These are phyloP conservation scores for Darevskia nairensis DNA, from an alignment of 2,797 vertebrate genomes.

Conservation along the genomic window DNA sequence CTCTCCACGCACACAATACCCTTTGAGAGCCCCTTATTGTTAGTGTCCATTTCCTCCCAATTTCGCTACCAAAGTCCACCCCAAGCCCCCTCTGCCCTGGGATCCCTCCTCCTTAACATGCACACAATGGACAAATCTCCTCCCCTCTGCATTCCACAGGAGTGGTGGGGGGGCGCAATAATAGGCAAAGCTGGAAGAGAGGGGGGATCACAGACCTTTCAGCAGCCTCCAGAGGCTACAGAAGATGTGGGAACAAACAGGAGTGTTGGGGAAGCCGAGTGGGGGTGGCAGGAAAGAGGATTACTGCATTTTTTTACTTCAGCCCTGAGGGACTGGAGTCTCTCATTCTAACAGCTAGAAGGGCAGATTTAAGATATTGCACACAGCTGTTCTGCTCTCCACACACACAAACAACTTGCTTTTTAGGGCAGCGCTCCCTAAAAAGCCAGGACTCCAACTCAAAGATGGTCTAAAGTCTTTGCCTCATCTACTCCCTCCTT, in stretches of 20 bases:
- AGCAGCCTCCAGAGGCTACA: too few species aligned
- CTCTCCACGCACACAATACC: conserved; percentile 2
- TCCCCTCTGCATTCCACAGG: background rate
- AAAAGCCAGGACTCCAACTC: background rate
- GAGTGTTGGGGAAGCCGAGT: too few species aligned
- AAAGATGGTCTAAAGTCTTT: background rate
- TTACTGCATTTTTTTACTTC: conserved; percentile 4
- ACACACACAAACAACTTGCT: background rate
- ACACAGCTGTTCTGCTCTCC: background rate
- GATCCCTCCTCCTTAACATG: background rate
- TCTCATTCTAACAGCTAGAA: background rate
- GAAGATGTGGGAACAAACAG: background rate
- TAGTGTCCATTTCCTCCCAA: background rate
- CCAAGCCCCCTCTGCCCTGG: background rate
- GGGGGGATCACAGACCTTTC: background rate
- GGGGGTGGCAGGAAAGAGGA: background rate
- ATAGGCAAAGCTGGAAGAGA: background rate
- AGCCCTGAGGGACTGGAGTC: background rate
- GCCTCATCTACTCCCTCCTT: background rate
- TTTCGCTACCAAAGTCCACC: background rate
- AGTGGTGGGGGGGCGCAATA: background rate
- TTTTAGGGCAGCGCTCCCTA: background rate
- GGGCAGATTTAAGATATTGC: background rate
- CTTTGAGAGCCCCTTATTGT: conserved; percentile 24
- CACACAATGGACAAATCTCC: background rate